Evolutionary conservation across 2,797 vertebrate genomes (phyloP), one percentile per base, ranked within the genome.

Genomic region (Heliangelus exortis): DNA sequence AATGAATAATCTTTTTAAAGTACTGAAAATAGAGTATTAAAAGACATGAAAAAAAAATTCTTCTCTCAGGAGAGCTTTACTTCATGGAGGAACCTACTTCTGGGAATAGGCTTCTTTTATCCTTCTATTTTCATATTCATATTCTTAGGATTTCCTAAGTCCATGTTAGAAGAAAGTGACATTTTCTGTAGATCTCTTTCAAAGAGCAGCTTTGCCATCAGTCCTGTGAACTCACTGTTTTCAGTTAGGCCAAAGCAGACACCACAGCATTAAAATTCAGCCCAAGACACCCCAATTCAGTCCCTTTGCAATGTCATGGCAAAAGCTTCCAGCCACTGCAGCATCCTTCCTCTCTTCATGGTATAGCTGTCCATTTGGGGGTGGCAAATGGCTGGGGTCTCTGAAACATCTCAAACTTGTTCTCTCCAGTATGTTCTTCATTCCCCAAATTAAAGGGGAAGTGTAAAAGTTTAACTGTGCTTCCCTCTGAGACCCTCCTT

Each of bases 381-480:
- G 48, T 87, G 51, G 45, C 4, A 84, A 91, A 66, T n/a, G 50
- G 55, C 79, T 81, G 65, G 55, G 55, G 31, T 33, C 66, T 89
- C n/a, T 74, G 55, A 92, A 96, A 93, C 19, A 51, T 53, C 66
- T 67, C 8, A 31, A 36, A 83, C 83, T 73, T 77, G 54, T 79
- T 93, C 79, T 93, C 82, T 82, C 72, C 83, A 53, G 83, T 55
- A 0, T 90, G 48, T 73, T 88, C 69, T 90, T 90, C 89, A 41
- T 84, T 92, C 47, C 68, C 31, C 74, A 95, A 92, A 97, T 96
- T 95, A 92, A 93, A 90, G 92, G 88, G 74, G 69, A 95, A 95
- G 93, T 39, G 84, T 11, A 4, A 89, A 97, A 91, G 58, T 96
- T 96, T 95, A 96, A 90, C 92, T 96, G 92, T 76, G 90, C 92